Base-by-base conservation (phyloP, 2,797 vertebrate species). In the Protonibea diacanthus region DNA sequence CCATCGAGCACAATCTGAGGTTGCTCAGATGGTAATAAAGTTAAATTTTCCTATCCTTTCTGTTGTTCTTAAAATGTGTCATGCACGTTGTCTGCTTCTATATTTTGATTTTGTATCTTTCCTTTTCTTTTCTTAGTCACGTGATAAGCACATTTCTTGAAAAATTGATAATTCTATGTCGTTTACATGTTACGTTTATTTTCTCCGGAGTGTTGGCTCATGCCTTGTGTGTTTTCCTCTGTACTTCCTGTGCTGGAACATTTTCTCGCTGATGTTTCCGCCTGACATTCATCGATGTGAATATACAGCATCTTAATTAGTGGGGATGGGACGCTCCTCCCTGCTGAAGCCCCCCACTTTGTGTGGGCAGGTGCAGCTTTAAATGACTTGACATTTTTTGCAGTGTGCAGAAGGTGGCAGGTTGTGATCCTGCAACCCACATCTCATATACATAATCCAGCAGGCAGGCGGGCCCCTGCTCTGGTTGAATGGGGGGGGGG, bases 371-470 rank as follows among this genome's bases (percentile, higher is more conserved):
- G 92, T 94, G 90, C 90, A 89, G 89, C 81, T 88, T 84, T 81
- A 81, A 86, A 87, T 83, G 74, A 87, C 86, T 85, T 81, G 83
- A 83, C 85, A 87, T 89, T 90, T 91, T 80, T 85, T 90, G 86
- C 78, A 79, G 81, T 75, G 84, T 90, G 84, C 74, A 82, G 71
- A 68, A 89, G 86, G 87, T 87, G 86, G 88, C 80, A 86, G 87
- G 89, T 88, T 90, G 85, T 86, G 84, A 89, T 91, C 88, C 80
- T 84, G 57, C 86, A 89, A 85, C 85, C 86, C 86, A 56, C 82
- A 78, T 87, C 93, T 94, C 91, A 94, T 95, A 92, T 94, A 86
- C 93, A 95, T 94, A 95, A 94, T 94, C 93, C 93, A 88, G 76
- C 84, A 71, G 85, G 91, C 88, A 78, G 89, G 76, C 87, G 58